Percentiles rank a stretch among this genome's conserved stretches.
Conservation (phyloP, 2,113 vertebrate species). For the Gulo gulo region DNA sequence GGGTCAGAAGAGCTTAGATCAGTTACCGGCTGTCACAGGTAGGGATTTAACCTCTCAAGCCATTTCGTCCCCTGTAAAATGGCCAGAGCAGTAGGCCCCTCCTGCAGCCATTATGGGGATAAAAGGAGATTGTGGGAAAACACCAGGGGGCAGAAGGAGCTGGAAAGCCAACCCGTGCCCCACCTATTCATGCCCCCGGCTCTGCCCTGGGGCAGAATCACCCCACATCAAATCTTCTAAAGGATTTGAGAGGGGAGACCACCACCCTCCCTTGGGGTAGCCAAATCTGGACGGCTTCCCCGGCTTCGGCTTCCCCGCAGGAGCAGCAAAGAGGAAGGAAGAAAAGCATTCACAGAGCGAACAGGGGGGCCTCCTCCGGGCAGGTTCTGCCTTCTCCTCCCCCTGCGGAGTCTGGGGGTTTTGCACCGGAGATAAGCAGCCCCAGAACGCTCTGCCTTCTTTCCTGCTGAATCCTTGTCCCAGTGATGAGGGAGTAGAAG, state of each 20-base stretch:
- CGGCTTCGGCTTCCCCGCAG: too few relatives aligned
- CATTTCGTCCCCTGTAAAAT: background rate
- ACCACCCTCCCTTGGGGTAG: background rate
- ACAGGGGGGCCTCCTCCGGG: background rate
- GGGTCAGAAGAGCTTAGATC: background rate
- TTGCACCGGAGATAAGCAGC: background rate
- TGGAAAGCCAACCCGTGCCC: background rate
- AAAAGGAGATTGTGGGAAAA: background rate
- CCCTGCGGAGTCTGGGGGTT: too few relatives aligned
- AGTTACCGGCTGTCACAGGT: background rate
- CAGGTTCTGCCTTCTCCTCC: too few relatives aligned
- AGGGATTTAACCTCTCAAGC: background rate
- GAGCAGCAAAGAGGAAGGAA: background rate
- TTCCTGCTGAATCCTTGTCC: background rate
- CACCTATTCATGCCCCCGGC: background rate
- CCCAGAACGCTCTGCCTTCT: background rate
- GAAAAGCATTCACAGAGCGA: rapidly evolving
- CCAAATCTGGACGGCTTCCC: too few relatives aligned
- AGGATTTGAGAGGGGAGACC: background rate
- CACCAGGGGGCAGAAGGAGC: background rate
- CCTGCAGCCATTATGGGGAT: background rate
- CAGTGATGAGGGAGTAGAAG: background rate
- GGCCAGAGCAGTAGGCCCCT: background rate
- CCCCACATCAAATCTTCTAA: background rate
- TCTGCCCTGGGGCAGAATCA: background rate